These are phyloP conservation scores for Drosophila ezoana DNA, from an alignment of 2,888 invertebrate genomes.

Conservation along the genomic window DNA sequence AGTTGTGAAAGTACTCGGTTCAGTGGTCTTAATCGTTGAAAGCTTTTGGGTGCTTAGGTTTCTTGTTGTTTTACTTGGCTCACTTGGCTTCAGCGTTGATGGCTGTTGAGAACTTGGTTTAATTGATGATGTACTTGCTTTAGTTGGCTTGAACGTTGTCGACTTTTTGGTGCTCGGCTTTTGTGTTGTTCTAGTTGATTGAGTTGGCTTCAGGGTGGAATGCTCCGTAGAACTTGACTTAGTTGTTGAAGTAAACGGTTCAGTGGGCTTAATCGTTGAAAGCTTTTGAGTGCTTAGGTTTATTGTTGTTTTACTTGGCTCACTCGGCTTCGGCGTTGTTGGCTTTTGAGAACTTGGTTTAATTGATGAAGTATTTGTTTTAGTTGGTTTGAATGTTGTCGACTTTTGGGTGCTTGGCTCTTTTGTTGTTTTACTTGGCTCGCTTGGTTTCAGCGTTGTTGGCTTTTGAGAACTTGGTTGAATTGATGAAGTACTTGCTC, in stretches of 20 bases:
- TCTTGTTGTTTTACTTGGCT: neutral
- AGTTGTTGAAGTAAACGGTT: neutral
- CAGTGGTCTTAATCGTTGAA: conserved; percentile 9
- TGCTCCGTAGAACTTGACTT: neutral
- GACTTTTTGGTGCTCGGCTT: neutral
- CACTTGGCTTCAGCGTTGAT: neutral
- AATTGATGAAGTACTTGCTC: neutral
- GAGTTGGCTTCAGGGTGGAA: too few species aligned
- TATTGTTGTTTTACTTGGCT: neutral
- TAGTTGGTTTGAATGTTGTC: conserved; percentile 3
- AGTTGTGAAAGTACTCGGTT: neutral
- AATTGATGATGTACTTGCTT: neutral
- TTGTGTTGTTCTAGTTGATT: neutral
- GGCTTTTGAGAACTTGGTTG: neutral
- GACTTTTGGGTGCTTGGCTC: neutral
- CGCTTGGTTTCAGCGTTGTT: neutral
- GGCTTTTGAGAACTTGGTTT: neutral
- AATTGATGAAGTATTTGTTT: neutral
- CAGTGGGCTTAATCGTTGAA: conserved; percentile 2
- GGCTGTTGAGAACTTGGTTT: neutral
- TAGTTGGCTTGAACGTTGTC: neutral
- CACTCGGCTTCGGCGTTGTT: neutral
- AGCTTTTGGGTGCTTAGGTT: neutral
- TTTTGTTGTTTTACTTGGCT: too few species aligned
- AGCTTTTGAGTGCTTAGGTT: neutral